These are phyloP conservation scores for Proterorhinus semilunaris DNA, from an alignment of 2,113 vertebrate genomes.

Conservation along the genomic window DNA sequence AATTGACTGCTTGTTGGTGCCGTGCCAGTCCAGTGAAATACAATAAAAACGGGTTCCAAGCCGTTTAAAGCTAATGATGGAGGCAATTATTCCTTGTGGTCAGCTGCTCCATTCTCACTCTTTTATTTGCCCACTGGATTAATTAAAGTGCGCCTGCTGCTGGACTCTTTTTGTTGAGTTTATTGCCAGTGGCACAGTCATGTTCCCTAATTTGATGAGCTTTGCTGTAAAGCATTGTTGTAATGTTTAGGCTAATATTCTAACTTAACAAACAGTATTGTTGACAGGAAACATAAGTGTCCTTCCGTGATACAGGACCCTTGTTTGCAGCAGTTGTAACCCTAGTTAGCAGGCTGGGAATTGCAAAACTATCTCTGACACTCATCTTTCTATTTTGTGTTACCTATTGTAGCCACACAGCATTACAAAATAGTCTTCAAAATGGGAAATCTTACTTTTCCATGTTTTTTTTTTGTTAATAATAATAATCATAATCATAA, in stretches of 20 bases:
- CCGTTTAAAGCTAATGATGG: conserved; percentile 1
- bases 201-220: conserved; percentile 2
- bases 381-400: not conserved
- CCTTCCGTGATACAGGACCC: not conserved
- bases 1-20: not conserved
- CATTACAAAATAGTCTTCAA: no score
- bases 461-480: no score
- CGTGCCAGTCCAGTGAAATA: conserved; percentile 2
- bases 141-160: not conserved
- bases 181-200: conserved; percentile 1
- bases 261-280: not conserved
- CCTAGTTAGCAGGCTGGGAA: not conserved
- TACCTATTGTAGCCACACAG: no score
- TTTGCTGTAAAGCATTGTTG: not conserved
- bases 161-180: not conserved
- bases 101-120: conserved; percentile 4
- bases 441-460: no score
- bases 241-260: not conserved
- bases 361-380: not conserved
- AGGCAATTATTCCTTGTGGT: conserved; percentile 8
- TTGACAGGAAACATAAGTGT: not conserved
- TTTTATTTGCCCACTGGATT: not conserved
- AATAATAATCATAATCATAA: no score
- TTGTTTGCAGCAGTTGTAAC: not conserved
- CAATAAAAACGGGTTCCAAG: not conserved